Conservation (phyloP, 2,113 vertebrate species). For the Mastomys natalensis region DNA sequence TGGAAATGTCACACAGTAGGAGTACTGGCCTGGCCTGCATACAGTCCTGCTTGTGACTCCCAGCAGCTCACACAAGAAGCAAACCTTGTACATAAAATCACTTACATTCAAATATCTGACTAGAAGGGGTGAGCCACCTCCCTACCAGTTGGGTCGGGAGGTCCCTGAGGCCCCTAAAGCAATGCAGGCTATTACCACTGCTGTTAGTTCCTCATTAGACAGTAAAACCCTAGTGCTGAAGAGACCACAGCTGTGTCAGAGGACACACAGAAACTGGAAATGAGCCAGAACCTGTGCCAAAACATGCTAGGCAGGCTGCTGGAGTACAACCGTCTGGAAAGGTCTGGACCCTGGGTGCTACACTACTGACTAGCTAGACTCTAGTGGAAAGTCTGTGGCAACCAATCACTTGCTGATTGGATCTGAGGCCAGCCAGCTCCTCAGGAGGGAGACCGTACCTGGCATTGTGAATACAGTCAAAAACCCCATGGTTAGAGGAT, state of each 20-base stretch:
- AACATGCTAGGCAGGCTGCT: background rate
- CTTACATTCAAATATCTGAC: background rate
- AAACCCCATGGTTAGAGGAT: no score
- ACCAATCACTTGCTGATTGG: background rate
- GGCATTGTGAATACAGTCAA: background rate
- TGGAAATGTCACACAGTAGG: background rate
- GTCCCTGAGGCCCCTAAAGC: background rate
- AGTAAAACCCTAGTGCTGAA: background rate
- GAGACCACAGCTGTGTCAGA: background rate
- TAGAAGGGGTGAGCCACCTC: background rate
- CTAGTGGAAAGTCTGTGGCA: background rate
- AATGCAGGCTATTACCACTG: background rate
- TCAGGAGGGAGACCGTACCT: background rate
- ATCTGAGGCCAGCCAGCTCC: background rate
- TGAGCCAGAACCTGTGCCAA: no score
- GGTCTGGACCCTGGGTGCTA: background rate
- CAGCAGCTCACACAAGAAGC: background rate
- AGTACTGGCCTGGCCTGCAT: background rate
- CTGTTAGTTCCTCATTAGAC: background rate
- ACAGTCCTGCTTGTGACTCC: background rate
- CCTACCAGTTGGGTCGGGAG: no score
- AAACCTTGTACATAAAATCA: background rate
- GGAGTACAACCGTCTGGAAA: background rate
- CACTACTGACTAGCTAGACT: background rate
- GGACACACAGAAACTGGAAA: background rate